Conservation (phyloP, 2,888 invertebrate species). For the Kuschelorhynchus macadamiae region DNA sequence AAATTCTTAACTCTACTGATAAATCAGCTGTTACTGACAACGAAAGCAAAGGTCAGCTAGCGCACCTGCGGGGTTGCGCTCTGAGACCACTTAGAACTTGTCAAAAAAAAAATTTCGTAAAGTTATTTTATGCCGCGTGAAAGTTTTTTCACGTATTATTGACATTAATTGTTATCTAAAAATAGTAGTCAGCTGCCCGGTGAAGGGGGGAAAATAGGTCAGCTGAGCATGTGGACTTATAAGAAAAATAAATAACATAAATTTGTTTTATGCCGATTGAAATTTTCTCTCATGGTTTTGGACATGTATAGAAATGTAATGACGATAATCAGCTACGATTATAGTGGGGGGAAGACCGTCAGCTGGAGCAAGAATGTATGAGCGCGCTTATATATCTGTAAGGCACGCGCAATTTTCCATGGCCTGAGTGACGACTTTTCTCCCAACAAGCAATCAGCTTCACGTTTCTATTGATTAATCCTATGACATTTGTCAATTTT, state of each 20-base stretch:
- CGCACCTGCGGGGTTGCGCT: no score
- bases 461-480: no score
- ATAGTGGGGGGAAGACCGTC: background rate
- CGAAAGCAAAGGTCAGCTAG: no score
- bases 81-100: no score
- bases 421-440: constrained; percentile 19
- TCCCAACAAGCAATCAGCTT: constrained; percentile 9
- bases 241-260: no score
- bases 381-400: background rate
- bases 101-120: no score
- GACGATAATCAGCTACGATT: background rate
- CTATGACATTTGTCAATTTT: no score
- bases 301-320: constrained; percentile 11
- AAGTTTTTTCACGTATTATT: no score
- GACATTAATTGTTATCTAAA: background rate
- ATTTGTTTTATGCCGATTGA: constrained; percentile 3
- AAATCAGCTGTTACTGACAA: no score
- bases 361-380: constrained; percentile 2
- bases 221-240: constrained; percentile 4
- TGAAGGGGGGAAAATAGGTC: constrained; percentile 1
- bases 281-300: constrained; percentile 13
- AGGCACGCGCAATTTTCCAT: constrained; percentile 13
- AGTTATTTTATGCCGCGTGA: no score
- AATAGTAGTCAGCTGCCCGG: constrained; percentile 5
- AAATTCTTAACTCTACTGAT: no score